A percentile compares a stretch with the other conserved stretches of the same genome.
phyloP scores from a whole-genome alignment of 1,140 invertebrate species.

The Drosophila sproati region DNA sequence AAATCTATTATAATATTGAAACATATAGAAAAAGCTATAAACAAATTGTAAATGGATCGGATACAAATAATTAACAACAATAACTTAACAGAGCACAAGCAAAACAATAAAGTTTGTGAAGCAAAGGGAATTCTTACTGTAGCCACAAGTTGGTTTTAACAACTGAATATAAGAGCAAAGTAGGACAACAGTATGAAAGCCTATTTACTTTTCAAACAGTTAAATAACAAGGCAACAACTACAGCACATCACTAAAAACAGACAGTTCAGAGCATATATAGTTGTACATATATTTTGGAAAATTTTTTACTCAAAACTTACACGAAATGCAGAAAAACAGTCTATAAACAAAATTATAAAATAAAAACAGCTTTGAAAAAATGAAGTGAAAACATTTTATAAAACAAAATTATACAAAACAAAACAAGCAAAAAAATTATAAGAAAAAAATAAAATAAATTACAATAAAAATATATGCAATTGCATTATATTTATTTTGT shows the following conservation, averaged over 20 bases:
- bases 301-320: constrained; percentile 70
- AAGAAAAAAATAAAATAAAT: constrained; percentile 27
- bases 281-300: constrained; percentile 83
- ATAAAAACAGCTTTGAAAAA: constrained; percentile 27
- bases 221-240: constrained; percentile 45
- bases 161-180: constrained; percentile 1
- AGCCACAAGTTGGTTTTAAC: constrained; percentile 20
- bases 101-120: constrained; percentile 22
- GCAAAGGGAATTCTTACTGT: constrained; percentile 28
- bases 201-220: constrained; percentile 15
- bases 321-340: constrained; percentile 44
- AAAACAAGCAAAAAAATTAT: constrained; percentile 45
- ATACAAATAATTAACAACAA: constrained; percentile 62
- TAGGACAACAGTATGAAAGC: constrained; percentile 17
- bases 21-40: constrained; percentile 44
- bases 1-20: constrained; percentile 44
- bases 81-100: constrained; percentile 61
- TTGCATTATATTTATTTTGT: constrained; percentile 60
- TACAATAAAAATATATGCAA: constrained; percentile 46
- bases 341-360: constrained; percentile 58
- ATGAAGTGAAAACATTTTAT: constrained; percentile 49
- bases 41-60: constrained; percentile 70
- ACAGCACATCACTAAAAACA: constrained; percentile 49
- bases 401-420: constrained; percentile 62
- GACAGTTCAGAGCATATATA: constrained; percentile 71